phyloP scores from a whole-genome alignment of 1,140 invertebrate species.

The Pogonognathellus flavescens region DNA sequence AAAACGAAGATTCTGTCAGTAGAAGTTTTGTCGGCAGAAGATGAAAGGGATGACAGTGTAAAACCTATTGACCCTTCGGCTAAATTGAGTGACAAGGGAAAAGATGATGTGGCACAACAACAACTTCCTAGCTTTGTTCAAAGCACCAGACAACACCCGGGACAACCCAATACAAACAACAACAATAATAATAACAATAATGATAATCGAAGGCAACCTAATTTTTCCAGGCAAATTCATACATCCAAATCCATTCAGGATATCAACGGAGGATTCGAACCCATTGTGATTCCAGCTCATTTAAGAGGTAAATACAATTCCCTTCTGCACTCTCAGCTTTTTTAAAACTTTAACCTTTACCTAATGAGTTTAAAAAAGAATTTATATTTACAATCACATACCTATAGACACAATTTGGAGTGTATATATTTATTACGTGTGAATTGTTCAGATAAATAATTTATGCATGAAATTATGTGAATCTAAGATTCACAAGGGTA shows the following conservation, averaged over 20 bases:
- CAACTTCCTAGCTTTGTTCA: conserved; percentile 18
- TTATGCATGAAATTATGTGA: too few species aligned
- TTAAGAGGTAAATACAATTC: conserved; percentile 24
- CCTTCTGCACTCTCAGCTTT: neutral
- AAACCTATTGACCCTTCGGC: conserved; percentile 18
- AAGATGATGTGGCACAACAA: conserved; percentile 27
- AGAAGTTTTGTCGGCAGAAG: conserved; percentile 34
- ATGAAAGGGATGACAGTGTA: conserved; percentile 1
- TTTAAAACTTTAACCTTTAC: too few species aligned
- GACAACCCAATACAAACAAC: neutral
- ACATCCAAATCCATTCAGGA: conserved; percentile 3
- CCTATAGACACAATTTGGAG: too few species aligned
- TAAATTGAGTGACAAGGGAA: conserved; percentile 44
- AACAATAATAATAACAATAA: neutral
- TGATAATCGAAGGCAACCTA: conserved; percentile 13
- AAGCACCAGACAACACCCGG: neutral
- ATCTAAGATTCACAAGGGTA: too few species aligned
- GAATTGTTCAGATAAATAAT: too few species aligned
- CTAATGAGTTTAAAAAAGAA: too few species aligned
- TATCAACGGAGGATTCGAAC: conserved; percentile 55
- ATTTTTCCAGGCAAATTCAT: conserved; percentile 33
- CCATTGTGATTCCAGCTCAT: conserved; percentile 55
- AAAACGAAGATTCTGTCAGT: conserved; percentile 28
- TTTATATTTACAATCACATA: too few species aligned
- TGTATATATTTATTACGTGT: too few species aligned